Conservation (phyloP, 2,797 vertebrate genomes). For the Scarus forsteni region DNA sequence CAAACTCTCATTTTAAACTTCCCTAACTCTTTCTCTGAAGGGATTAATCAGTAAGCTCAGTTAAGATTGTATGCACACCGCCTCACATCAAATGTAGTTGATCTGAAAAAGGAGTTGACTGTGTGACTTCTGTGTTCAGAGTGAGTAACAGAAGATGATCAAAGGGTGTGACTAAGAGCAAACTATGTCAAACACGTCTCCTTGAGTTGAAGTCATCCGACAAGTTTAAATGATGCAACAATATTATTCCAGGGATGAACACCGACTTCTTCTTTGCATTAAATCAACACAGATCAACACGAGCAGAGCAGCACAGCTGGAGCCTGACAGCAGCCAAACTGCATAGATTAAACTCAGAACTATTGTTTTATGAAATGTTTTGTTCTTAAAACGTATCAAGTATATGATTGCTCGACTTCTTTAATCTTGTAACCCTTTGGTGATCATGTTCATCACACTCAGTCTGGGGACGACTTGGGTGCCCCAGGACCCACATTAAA, state of each 20-base stretch:
- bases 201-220: neutral
- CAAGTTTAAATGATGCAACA: neutral
- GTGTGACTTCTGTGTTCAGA: rapidly evolving
- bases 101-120: conserved; percentile 2
- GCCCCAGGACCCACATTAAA: too few relatives aligned
- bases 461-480: too few relatives aligned
- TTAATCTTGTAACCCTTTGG: too few relatives aligned
- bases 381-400: too few relatives aligned
- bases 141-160: neutral
- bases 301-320: too few relatives aligned
- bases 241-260: neutral
- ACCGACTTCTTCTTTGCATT: too few relatives aligned
- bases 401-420: too few relatives aligned
- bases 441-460: too few relatives aligned
- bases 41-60: neutral
- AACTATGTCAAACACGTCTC: neutral
- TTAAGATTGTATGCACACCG: neutral
- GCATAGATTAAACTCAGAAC: too few relatives aligned
- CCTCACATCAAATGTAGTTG: conserved; percentile 4
- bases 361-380: too few relatives aligned
- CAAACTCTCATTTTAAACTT: neutral
- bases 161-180: neutral
- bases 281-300: too few relatives aligned
- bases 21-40: neutral
- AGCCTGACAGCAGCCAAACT: neutral